Percentiles rank a stretch among this genome's conserved stretches.
These are phyloP conservation scores for Papilio demoleus DNA, from an alignment of 2,888 invertebrate species.

Conservation along the genomic window DNA sequence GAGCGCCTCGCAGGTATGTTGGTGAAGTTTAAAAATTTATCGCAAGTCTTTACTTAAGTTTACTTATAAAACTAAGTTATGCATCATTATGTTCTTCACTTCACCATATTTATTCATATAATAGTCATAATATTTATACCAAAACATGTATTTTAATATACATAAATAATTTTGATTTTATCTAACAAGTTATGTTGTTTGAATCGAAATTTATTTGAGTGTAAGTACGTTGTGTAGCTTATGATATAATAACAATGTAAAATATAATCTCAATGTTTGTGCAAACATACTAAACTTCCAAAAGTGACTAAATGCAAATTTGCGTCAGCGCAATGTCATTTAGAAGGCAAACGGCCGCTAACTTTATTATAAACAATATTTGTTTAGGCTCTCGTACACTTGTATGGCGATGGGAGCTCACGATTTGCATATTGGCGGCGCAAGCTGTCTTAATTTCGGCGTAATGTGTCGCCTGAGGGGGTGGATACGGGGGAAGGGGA, in stretches of 20 bases:
- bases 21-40: conserved; percentile 17
- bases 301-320: conserved; percentile 36
- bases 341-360: conserved; percentile 50
- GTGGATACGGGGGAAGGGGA: conserved; percentile 59
- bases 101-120: background rate
- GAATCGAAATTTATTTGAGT: background rate
- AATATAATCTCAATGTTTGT: conserved; percentile 5
- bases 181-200: background rate
- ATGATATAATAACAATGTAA: background rate
- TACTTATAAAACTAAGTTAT: conserved; percentile 2
- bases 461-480: conserved; percentile 58
- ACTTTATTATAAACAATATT: conserved; percentile 64
- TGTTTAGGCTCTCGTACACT: conserved; percentile 60
- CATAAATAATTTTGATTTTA: too few species aligned
- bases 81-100: background rate
- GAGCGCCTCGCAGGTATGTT: conserved; percentile 17
- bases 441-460: conserved; percentile 79
- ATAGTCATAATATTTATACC: too few species aligned
- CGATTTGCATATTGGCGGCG: conserved; percentile 78
- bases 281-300: conserved; percentile 13
- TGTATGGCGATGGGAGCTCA: conserved; percentile 49
- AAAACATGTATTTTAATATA: too few species aligned
- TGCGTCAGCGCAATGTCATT: conserved; percentile 50
- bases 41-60: conserved; percentile 6
- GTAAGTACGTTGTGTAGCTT: background rate